Percentiles rank a stretch among this genome's conserved stretches.
These are phyloP conservation scores for Tetramorium simillimum DNA, from an alignment of 1,140 invertebrate genomes.

Conservation along the genomic window DNA sequence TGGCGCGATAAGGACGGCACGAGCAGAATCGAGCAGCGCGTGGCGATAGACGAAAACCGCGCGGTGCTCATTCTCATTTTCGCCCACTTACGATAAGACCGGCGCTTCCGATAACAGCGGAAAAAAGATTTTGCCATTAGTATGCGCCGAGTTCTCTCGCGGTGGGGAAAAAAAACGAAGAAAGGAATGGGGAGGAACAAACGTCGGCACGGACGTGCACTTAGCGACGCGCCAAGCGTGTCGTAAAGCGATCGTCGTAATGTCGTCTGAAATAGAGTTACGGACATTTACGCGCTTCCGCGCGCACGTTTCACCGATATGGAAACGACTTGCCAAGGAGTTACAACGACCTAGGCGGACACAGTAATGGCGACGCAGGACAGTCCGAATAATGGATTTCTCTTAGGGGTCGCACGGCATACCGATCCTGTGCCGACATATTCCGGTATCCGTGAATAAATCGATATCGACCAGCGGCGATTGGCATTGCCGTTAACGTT, in stretches of 20 bases:
- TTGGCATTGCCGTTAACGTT: conserved; percentile 18
- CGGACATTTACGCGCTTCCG: conserved; percentile 59
- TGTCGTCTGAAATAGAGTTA: conserved; percentile 58
- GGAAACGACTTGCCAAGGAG: conserved; percentile 57
- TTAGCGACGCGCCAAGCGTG: conserved; percentile 43
- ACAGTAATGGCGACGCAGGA: conserved; percentile 50
- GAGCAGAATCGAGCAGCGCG: not conserved
- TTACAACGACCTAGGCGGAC: conserved; percentile 45
- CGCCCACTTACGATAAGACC: conserved; percentile 44
- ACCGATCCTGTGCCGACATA: conserved; percentile 11
- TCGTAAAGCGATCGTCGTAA: conserved; percentile 58
- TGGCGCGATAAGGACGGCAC: not conserved
- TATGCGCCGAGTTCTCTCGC: conserved; percentile 15
- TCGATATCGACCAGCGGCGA: conserved; percentile 43
- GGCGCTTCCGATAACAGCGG: conserved; percentile 37
- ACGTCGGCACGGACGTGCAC: conserved; percentile 47
- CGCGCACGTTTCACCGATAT: conserved; percentile 57
- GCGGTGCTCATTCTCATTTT: conserved; percentile 22
- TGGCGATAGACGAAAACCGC: conserved; percentile 29
- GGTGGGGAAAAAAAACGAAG: not conserved
- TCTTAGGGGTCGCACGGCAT: conserved; percentile 25
- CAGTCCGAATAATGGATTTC: conserved; percentile 56
- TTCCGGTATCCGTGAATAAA: conserved; percentile 40
- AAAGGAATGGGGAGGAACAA: not conserved
- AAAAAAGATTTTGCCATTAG: conserved; percentile 41